These are phyloP conservation scores for Thera obeliscata DNA, from an alignment of 2,888 invertebrate genomes.

Conservation along the genomic window DNA sequence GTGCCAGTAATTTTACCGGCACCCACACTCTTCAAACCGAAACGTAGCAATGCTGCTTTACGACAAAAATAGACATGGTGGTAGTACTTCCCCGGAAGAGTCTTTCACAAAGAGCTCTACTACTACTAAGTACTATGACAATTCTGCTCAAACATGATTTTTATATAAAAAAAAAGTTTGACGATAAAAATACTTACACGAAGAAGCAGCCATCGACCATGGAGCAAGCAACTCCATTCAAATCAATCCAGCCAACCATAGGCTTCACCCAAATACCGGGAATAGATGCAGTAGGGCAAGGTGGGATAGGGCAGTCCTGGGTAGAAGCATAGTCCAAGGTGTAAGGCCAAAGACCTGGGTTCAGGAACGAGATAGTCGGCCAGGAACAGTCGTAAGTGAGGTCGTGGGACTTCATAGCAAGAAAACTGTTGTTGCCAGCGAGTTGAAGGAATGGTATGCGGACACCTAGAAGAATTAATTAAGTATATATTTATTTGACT, in stretches of 20 bases:
- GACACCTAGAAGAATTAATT: constrained; percentile 51
- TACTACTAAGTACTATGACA: no score
- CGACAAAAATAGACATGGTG: no score
- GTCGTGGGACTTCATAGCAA: constrained; percentile 77
- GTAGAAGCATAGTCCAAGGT: constrained; percentile 85
- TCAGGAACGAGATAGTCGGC: constrained; percentile 72
- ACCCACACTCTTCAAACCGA: no score
- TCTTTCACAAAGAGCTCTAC: no score
- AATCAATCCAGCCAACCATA: constrained; percentile 83
- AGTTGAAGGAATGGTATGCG: constrained; percentile 85
- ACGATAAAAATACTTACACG: constrained; percentile 60
- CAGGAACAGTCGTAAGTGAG: constrained; percentile 86
- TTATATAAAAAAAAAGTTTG: no score
- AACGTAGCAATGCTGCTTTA: no score
- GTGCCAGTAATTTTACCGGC: no score
- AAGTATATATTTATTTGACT: no score
- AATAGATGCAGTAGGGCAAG: constrained; percentile 84
- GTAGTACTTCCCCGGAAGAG: no score
- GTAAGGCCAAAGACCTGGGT: constrained; percentile 87
- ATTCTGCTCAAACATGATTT: no score
- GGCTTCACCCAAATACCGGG: constrained; percentile 88
- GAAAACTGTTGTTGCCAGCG: constrained; percentile 83
- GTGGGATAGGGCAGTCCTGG: constrained; percentile 83
- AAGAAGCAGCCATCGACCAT: constrained; percentile 83
- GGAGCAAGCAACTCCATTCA: constrained; percentile 76